Conservation (phyloP, 1,140 invertebrate genomes). For the Eriocheir sinensis region DNA sequence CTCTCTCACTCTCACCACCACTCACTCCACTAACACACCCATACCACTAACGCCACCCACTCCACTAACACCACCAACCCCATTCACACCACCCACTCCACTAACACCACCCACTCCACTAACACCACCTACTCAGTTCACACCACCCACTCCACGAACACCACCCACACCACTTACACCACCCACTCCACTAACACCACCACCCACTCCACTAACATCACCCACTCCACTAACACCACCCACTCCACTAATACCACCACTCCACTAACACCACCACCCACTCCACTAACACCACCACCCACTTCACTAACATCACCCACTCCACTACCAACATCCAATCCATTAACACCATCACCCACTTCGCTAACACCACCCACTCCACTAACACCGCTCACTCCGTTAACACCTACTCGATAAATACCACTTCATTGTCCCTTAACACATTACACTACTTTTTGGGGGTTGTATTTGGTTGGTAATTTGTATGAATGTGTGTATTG, state of each 20-base stretch:
- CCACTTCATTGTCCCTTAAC: background rate
- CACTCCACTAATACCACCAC: background rate
- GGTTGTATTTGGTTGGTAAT: too few relatives aligned
- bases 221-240: background rate
- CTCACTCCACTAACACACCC: background rate
- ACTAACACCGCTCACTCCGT: background rate
- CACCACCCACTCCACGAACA: background rate
- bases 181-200: background rate
- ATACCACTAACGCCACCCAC: background rate
- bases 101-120: background rate
- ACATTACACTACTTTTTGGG: too few relatives aligned
- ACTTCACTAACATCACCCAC: background rate
- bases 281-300: background rate
- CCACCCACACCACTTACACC: too few relatives aligned
- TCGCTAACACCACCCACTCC: background rate
- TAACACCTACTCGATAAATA: background rate
- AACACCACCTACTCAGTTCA: background rate
- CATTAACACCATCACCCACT: background rate
- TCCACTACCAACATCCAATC: too few relatives aligned
- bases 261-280: background rate
- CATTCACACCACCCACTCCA: background rate
- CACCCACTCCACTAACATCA: background rate
- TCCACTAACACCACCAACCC: background rate
- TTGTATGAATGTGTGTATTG: too few relatives aligned
- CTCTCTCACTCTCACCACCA: background rate